Percentiles rank a stretch among this genome's conserved stretches.
These are phyloP conservation scores for Nineta flava DNA, from an alignment of 2,888 invertebrate genomes.

Conservation along the genomic window DNA sequence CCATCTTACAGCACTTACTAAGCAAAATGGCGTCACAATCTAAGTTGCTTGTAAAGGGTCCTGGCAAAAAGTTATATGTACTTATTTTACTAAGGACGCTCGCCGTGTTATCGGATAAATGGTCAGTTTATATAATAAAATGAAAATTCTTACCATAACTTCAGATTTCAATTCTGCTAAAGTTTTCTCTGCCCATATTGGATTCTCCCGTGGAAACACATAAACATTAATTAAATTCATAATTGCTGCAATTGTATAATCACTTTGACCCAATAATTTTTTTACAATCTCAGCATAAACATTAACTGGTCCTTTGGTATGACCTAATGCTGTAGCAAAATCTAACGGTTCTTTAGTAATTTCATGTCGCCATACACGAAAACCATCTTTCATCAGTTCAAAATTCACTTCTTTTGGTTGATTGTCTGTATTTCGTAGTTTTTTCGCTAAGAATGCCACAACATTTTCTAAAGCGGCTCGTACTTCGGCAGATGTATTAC, in stretches of 20 bases:
- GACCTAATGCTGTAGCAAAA: constrained; percentile 46
- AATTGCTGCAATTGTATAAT: constrained; percentile 51
- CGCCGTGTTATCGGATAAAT: no score
- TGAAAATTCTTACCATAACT: constrained; percentile 32
- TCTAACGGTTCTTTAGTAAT: constrained; percentile 51
- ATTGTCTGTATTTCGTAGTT: constrained; percentile 15
- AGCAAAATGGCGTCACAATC: no score
- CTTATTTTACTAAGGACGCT: no score
- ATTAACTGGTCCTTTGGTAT: constrained; percentile 37
- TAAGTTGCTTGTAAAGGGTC: no score
- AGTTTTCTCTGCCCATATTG: constrained; percentile 43
- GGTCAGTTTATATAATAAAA: no score
- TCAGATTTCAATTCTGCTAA: constrained; percentile 41
- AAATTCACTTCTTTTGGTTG: constrained; percentile 16
- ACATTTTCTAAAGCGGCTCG: constrained; percentile 20
- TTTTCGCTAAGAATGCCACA: constrained; percentile 20
- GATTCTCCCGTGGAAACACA: constrained; percentile 45
- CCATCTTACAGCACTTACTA: no score
- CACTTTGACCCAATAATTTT: constrained; percentile 42
- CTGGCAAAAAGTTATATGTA: no score
- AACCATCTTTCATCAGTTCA: constrained; percentile 36
- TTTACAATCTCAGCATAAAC: constrained; percentile 39
- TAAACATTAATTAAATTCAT: constrained; percentile 46
- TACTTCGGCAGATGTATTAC: constrained; percentile 51
- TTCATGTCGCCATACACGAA: constrained; percentile 57